Evolutionary conservation across 2,888 invertebrate species (phyloP), one percentile per base, ranked within the genome.

Genomic region (Cheilosia vernalis): DNA sequence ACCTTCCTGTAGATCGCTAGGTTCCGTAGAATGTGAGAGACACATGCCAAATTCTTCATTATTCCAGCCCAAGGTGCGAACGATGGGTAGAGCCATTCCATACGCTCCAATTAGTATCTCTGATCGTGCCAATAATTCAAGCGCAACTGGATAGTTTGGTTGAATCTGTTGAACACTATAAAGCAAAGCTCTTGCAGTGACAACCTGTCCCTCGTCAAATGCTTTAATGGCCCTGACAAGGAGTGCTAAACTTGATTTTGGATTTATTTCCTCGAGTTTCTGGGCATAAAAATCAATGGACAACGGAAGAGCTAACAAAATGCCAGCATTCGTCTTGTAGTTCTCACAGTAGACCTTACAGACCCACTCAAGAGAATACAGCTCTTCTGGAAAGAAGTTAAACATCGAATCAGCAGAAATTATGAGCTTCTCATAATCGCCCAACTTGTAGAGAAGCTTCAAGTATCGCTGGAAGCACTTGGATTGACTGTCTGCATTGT

Each of bases 171-270:
- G 91, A 0, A 93, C 91, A 89, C 91, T 90, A 58, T 92, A 90
- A 15, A 94, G 90, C 86, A 92, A 88, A 74, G 94, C 93, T 86
- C 93, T 92, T 0, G 95, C 94, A 82, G 94, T 93, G 21, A 94
- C 89, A 87, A 93, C 94, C 74, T 94, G 92, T 24, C 93, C 91
- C 58, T 93, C 91, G 19, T 93, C 91, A 90, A 92, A 94, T 19
- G 92, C 90, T 70, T 94, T 89, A 80, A 95, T 93, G 42, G 94
- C 94, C 91, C 94, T 93, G 2, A 95, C 93, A 53, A 96, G 92
- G 37, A 93, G 90, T 2, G 94, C 95, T 89, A 94, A 93, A 88
- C 94, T 93, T 0, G 95, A 95, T 83, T 93, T 93, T 85, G 93
- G 90, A 88, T 95, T 94, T 6, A 95, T 90, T 64, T 92, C 90